These are phyloP conservation scores for Coregonus sp. DNA, from an alignment of 2,797 vertebrate species.

Conservation along the genomic window DNA sequence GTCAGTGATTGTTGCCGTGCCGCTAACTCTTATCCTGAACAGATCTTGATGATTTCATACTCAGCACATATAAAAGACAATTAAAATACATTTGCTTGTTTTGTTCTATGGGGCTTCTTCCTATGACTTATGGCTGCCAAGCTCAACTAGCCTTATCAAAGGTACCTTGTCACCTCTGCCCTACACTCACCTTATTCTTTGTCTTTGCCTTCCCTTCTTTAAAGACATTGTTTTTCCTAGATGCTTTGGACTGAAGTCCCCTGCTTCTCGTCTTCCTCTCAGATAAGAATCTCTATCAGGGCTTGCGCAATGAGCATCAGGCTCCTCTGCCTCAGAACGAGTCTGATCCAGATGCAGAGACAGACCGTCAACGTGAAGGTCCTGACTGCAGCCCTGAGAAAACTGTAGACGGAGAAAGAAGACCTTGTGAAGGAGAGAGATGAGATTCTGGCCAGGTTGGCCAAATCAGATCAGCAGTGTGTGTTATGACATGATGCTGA, in stretches of 20 bases:
- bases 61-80: not conserved
- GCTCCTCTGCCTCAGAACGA: not conserved
- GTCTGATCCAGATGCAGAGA: conserved; percentile 6
- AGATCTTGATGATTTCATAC: not conserved
- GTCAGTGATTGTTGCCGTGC: not conserved
- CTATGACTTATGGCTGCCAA: no score
- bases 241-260: not conserved
- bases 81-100: no score
- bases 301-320: not conserved
- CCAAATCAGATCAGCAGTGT: not conserved
- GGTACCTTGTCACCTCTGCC: no score
- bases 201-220: no score
- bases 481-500: not conserved
- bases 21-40: not conserved
- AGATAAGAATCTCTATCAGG: not conserved
- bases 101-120: no score
- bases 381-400: not conserved
- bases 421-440: not conserved
- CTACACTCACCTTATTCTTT: no score
- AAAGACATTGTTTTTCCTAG: no score
- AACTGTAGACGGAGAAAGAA: not conserved
- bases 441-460: not conserved
- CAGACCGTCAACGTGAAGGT: not conserved
- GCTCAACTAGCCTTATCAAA: no score
- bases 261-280: not conserved